Evolutionary conservation across 1,140 invertebrate species (phyloP), one percentile per base, ranked within the genome.

Genomic region (Heliconius congener): DNA sequence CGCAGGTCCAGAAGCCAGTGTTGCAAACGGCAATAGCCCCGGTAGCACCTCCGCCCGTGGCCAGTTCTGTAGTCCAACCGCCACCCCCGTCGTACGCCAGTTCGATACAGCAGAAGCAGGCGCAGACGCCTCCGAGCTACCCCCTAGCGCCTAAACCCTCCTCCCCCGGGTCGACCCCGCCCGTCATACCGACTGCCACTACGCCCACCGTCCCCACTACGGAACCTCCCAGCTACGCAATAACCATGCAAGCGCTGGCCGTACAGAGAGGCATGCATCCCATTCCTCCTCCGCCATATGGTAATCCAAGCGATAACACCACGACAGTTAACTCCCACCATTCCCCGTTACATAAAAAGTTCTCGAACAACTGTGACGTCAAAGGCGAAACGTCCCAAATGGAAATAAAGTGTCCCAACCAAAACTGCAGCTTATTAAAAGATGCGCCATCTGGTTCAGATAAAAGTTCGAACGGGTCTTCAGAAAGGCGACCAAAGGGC

Each of bases 21-120:
- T 93, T 99, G 55, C 98, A 99, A 91, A 99, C 98, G 8, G 98
- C 98, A 1, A 98, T 98, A 11, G 98, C 98, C 19, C 98, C 98
- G 0, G 96, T 97, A 1, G 96, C 97, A 1, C 97, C 97, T 8
- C 96, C 95, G 84, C 95, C 95, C 3, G 89, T 89, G 8, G 93
- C 95, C 3, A 92, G 95, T 66, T 91, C 95, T 5, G 91, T 81
- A n/a, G 92, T 94, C 19, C 96, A 96, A 18, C 96, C 96, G 0
- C 97, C 97, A 19, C 97, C 97, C 8, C 97, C 97, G 0, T 97
- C 97, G 9, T 98, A 98, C 84, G 97, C 97, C 46, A 96, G 96
- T 46, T 97, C 97, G 6, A 97, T 97, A 77, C 97, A 97, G 88
- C 97, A 97, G 84, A 97, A 97, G 84, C 95, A 97, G 81, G 91